phyloP scores from a whole-genome alignment of 2,113 vertebrate genomes.

The Pandion haliaetus region DNA sequence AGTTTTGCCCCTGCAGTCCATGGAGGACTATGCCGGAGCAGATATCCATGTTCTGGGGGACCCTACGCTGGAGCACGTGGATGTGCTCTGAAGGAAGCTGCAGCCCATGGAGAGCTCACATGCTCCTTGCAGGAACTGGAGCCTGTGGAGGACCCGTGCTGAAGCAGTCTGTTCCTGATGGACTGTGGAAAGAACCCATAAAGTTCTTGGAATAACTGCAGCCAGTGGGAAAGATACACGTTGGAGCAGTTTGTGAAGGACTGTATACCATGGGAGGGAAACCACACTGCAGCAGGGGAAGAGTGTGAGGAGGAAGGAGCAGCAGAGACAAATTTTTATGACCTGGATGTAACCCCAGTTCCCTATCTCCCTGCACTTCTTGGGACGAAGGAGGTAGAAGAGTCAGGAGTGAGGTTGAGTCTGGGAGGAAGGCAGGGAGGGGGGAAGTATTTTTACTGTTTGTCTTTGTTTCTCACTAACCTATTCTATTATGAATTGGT shows the following conservation, averaged over 20 bases:
- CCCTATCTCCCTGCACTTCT: background rate
- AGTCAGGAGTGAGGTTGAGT: background rate
- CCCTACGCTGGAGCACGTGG: background rate
- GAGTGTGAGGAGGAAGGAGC: accelerated
- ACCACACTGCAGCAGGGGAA: background rate
- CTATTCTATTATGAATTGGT: background rate
- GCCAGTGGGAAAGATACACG: background rate
- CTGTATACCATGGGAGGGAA: background rate
- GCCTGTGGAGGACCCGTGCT: background rate
- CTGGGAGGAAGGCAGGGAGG: background rate
- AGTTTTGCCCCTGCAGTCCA: background rate
- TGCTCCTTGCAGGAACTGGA: background rate
- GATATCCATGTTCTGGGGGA: background rate
- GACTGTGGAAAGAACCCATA: background rate
- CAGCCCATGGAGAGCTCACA: too few relatives aligned
- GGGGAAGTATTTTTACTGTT: background rate
- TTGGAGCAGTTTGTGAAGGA: background rate
- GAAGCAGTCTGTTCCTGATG: background rate
- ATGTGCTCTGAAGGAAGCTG: background rate
- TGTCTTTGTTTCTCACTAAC: background rate
- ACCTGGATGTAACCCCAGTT: background rate
- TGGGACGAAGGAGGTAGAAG: background rate
- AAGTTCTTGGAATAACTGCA: background rate
- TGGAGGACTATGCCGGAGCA: background rate
- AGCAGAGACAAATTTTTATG: background rate